These are phyloP conservation scores for Leptinotarsa texana DNA, from an alignment of 1,140 invertebrate species.

Conservation along the genomic window DNA sequence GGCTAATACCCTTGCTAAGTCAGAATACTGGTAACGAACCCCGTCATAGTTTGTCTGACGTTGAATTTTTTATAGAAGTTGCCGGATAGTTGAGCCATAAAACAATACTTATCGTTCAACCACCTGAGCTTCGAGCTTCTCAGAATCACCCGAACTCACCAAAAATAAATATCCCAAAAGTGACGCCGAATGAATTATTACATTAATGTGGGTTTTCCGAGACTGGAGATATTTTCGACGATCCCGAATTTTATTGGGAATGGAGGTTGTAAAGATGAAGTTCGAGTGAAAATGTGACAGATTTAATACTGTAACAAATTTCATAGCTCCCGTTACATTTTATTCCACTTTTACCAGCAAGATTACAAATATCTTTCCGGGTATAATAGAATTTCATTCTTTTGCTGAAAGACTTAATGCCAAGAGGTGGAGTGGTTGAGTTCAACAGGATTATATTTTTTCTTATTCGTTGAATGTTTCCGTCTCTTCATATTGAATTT, in stretches of 20 bases:
- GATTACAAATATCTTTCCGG: neutral
- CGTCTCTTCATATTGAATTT: no score
- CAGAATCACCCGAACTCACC: neutral
- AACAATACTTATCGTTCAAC: neutral
- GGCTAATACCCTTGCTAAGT: no score
- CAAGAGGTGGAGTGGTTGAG: neutral
- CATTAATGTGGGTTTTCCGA: neutral
- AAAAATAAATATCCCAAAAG: neutral
- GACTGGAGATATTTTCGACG: neutral
- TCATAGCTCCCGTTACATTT: neutral
- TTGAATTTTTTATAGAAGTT: neutral
- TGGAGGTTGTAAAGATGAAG: neutral
- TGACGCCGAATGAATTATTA: neutral
- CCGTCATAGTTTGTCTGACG: neutral
- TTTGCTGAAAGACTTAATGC: neutral
- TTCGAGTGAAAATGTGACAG: conserved; percentile 8
- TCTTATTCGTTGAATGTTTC: no score
- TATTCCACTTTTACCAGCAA: neutral
- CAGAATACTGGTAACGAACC: no score
- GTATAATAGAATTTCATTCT: conserved; percentile 4
- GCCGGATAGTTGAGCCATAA: neutral
- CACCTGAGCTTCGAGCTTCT: neutral
- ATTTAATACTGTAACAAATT: conserved; percentile 3
- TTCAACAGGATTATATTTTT: neutral
- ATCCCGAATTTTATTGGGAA: neutral